Conservation (phyloP, 2,888 invertebrate genomes). For the Amiota minor region DNA sequence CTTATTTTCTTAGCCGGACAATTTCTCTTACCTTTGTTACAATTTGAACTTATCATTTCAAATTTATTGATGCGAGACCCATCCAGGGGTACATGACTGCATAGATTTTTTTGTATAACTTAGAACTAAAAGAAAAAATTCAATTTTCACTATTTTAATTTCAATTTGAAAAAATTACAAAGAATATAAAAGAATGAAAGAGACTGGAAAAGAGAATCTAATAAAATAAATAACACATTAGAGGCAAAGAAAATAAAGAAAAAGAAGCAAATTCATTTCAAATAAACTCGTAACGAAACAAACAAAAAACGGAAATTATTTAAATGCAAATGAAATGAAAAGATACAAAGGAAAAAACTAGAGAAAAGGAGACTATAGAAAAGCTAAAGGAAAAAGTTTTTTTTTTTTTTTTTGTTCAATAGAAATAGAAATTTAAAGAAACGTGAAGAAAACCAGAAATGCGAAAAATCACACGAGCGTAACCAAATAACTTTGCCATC, state of each 20-base stretch:
- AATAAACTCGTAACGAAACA: background rate
- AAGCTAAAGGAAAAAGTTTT: background rate
- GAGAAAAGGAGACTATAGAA: background rate
- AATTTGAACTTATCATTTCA: too few species aligned
- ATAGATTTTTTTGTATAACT: too few species aligned
- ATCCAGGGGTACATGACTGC: too few species aligned
- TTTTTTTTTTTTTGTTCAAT: background rate
- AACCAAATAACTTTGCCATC: conserved; percentile 1
- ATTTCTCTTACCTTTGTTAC: too few species aligned
- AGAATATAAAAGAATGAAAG: background rate
- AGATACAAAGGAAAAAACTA: background rate
- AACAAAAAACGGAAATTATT: conserved; percentile 14
- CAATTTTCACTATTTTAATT: conserved; percentile 15
- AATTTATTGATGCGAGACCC: too few species aligned
- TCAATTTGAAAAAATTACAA: background rate
- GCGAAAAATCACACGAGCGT: conserved; percentile 24
- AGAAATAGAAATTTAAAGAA: background rate
- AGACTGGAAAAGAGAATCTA: background rate
- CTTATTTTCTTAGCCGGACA: too few species aligned
- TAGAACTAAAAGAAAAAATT: conserved; percentile 7
- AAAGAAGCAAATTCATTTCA: background rate
- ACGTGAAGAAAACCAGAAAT: conserved; percentile 15
- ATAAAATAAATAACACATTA: conserved; percentile 24
- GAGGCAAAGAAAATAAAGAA: background rate
- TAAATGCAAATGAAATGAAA: conserved; percentile 25